Evolutionary conservation across 2,797 vertebrate species (phyloP), one percentile per base, ranked within the genome.

Genomic region (Tympanoctomys barrerae): DNA sequence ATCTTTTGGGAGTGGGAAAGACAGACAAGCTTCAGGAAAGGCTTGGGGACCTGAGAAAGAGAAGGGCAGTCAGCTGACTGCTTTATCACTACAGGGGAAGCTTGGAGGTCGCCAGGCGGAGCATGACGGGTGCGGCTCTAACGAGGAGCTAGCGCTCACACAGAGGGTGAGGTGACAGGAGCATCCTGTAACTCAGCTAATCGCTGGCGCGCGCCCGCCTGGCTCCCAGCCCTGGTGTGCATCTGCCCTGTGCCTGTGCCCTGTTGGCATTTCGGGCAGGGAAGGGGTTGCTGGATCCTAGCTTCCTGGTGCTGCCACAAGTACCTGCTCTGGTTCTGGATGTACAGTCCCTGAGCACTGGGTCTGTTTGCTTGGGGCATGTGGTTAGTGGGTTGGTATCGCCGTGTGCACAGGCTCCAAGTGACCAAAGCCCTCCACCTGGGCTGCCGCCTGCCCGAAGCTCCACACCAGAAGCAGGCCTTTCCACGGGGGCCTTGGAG

Each of bases 21-120:
- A 93, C 86, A 90, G 91, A 86, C 49, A 90, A 78, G 18, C 62
- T 88, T 90, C 39, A 80, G 59, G 54, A 93, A 82, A 83, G 62
- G 46, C 52, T 92, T 71, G 52, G 82, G 80, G 90, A 94, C 19
- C 39, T 31, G 71, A 26, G 78, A 68, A 81, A 83, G 73, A 96
- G 82, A 77, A 91, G 82, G 70, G 42, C 87, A 88, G 57, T 11
- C 13, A 13, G 2, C 52, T 18, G 10, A 64, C 54, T 12, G 57
- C 31, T 39, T 95, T 92, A 87, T 80, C 42, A 93, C 39, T 91
- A 70, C 91, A 89, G 79, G 16, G 85, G 70, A 54, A 90, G 83
- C 90, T 71, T 80, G 26, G 54, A 93, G 39, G 39, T 52, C 86
- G 61, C 24, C 21, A 39, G 42, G 59, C 46, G 57, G 49, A 54